Evolutionary conservation across 2,113 vertebrate genomes (phyloP).

Genomic region (Octodon degus): DNA sequence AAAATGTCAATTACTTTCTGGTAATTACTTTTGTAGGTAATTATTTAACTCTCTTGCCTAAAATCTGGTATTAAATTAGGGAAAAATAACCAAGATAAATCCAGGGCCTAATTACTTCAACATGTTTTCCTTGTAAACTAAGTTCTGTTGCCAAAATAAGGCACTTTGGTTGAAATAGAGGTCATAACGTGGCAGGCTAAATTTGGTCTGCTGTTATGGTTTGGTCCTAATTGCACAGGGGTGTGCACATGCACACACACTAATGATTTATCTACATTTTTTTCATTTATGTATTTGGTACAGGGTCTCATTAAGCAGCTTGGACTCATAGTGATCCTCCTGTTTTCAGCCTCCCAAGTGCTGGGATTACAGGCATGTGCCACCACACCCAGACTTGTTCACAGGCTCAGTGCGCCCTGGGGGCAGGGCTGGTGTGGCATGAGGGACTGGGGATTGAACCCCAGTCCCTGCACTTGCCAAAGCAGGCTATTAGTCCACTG

Average conservation of each 20-base stretch:
- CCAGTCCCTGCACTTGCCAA: too few species aligned
- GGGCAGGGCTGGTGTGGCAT: too few species aligned
- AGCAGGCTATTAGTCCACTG: too few species aligned
- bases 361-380: too few species aligned
- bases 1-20: constrained; percentile 16
- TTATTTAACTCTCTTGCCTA: constrained; percentile 21
- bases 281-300: too few species aligned
- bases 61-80: constrained; percentile 43
- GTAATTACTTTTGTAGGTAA: constrained; percentile 35
- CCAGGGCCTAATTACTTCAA: constrained; percentile 22
- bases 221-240: not conserved
- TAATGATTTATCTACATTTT: not conserved
- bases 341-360: too few species aligned
- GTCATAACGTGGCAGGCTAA: not conserved
- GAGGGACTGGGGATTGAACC: too few species aligned
- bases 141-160: constrained; percentile 48
- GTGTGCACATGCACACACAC: rapidly evolving
- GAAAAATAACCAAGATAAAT: constrained; percentile 31
- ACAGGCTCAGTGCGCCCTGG: too few species aligned
- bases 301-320: too few species aligned
- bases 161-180: constrained; percentile 30
- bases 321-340: too few species aligned
- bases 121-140: constrained; percentile 25
- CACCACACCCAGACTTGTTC: too few species aligned
- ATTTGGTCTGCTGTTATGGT: not conserved